Evolutionary conservation across 1,140 invertebrate genomes (phyloP), one percentile per base, ranked within the genome.

Genomic region (Neelides sp.): DNA sequence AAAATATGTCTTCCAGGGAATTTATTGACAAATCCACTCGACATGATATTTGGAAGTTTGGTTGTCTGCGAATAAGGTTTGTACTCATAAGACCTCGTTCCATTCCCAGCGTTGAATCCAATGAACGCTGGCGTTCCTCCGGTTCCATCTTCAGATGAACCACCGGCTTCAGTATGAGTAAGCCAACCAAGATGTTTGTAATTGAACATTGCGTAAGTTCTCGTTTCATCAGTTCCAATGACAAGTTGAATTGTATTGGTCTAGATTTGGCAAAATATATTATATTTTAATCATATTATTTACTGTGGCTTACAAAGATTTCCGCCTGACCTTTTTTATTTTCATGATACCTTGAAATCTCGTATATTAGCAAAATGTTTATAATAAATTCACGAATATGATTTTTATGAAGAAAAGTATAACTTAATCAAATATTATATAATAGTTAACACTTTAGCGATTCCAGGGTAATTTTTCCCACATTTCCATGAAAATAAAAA

Each of bases 211-310:
- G 79, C 86, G 60, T 94, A 97, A 0, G 89, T 89, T 61, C 83
- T 82, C 4, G 92, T 86, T 72, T 94, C 90, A 68, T 95, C 90
- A 0, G 92, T 94, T 0, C 83, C 85, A 23, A 97, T 63, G 2
- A 96, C 77, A 70, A 89, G 72, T 79, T 97, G 92, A 70, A 94
- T 95, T 0, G 89, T 92, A 64, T 95, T 95, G 2, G 89, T 94
- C 77, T 89, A 65, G 50, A 74, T 72, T 48, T 28, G 20, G 37
- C 10, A 12, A 7, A 12, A 40, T 40, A 13, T 7, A 8, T n/a
- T 10, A 8, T 10, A n/a, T 34, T 10, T 34, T 34, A 34, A 34
- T 34, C n/a, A 34, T 34, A 10, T 34, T n/a, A n/a, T n/a, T n/a
- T n/a, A n/a, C n/a, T n/a, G n/a, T n/a, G n/a, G n/a, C n/a, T n/a